Evolutionary conservation across 1,140 invertebrate species (phyloP).

Genomic region (Papilio polytes): DNA sequence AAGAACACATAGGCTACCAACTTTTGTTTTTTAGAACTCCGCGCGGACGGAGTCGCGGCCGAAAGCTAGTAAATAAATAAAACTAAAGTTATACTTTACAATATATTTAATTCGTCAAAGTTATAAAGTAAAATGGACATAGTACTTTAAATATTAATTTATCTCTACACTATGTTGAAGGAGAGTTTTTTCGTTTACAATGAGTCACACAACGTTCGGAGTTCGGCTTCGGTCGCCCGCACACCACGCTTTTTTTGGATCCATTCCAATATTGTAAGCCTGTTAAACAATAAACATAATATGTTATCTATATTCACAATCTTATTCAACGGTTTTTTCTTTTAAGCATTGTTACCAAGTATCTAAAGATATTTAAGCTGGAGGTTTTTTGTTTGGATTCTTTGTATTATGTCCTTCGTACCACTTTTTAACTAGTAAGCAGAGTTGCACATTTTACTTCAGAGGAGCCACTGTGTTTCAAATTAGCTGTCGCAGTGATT

Average conservation of each 20-base stretch:
- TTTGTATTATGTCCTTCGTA: not conserved
- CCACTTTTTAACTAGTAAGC: not conserved
- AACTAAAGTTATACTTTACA: not conserved
- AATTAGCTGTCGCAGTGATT: too few species aligned
- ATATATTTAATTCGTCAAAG: not conserved
- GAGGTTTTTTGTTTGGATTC: constrained; percentile 1
- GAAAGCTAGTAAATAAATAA: too few species aligned
- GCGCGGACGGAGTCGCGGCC: too few species aligned
- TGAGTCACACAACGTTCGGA: constrained; percentile 53
- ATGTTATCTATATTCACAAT: constrained; percentile 43
- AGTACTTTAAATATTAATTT: constrained; percentile 41
- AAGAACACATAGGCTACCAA: too few species aligned
- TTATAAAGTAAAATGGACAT: not conserved
- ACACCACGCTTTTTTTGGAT: constrained; percentile 66
- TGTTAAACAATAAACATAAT: constrained; percentile 45
- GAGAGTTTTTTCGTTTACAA: constrained; percentile 45
- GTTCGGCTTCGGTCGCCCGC: constrained; percentile 51
- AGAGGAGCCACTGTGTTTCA: not conserved
- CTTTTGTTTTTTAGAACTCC: too few species aligned
- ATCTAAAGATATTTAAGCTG: not conserved
- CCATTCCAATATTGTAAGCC: constrained; percentile 60
- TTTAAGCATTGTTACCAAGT: constrained; percentile 12
- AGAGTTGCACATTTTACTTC: not conserved
- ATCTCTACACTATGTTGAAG: constrained; percentile 49
- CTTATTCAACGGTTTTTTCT: constrained; percentile 27